Conservation (phyloP, 2,113 vertebrate genomes). For the Terrapene triunguis region DNA sequence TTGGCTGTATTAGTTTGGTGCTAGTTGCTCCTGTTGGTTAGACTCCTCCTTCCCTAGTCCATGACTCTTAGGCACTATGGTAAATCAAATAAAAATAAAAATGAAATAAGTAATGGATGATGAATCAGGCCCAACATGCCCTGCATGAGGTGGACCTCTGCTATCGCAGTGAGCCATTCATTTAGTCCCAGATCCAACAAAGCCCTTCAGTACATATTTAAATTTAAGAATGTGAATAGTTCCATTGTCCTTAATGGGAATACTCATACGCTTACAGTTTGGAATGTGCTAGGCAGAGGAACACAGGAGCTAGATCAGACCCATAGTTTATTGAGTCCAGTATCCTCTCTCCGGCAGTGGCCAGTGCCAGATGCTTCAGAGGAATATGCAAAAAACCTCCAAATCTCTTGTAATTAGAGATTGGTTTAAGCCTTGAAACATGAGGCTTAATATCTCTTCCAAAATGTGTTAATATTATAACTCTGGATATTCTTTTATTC, state of each 20-base stretch:
- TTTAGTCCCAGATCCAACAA: neutral
- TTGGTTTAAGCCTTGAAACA: neutral
- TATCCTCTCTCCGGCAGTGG: neutral
- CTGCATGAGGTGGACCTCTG: neutral
- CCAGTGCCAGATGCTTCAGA: neutral
- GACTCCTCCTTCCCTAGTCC: neutral
- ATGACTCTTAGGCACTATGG: neutral
- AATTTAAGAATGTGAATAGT: neutral
- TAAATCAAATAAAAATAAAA: neutral
- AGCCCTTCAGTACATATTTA: neutral
- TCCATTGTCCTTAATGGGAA: neutral
- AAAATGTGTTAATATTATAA: neutral
- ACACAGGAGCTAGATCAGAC: neutral
- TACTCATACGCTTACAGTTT: neutral
- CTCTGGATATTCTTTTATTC: neutral
- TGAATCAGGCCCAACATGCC: neutral
- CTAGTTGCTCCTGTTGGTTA: neutral
- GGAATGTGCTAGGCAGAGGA: neutral
- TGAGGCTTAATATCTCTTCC: neutral
- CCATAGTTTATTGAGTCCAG: neutral
- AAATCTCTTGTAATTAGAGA: neutral
- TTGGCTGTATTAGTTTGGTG: neutral
- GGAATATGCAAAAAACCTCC: rapidly evolving
- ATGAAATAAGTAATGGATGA: neutral
- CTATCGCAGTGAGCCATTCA: neutral